Conservation (phyloP, 2,888 invertebrate genomes). For the Cinara cedri region DNA sequence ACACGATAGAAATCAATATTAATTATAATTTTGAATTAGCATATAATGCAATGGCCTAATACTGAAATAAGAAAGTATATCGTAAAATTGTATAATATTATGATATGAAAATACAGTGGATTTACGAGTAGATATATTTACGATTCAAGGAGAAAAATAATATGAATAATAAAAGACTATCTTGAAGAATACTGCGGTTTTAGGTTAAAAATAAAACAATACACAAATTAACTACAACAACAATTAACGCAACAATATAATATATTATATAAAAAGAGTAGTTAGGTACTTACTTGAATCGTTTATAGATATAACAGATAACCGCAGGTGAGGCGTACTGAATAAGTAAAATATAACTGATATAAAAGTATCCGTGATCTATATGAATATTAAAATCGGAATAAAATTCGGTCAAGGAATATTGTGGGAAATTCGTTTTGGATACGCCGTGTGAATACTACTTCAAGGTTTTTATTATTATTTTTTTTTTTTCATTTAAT, state of each 20-base stretch:
- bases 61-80: not conserved
- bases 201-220: constrained; percentile 1
- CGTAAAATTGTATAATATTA: not conserved
- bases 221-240: too few relatives aligned
- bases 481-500: constrained; percentile 9
- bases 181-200: not conserved
- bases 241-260: not conserved
- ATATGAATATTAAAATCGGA: not conserved
- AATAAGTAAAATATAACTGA: not conserved
- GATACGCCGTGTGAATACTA: constrained; percentile 45
- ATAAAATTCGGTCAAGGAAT: constrained; percentile 54
- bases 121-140: not conserved
- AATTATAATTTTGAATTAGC: not conserved
- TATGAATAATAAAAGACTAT: not conserved
- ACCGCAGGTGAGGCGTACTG: not conserved
- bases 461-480: constrained; percentile 29
- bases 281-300: constrained; percentile 26
- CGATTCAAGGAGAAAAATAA: constrained; percentile 5
- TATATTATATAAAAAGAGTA: not conserved
- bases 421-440: constrained; percentile 40
- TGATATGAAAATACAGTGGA: not conserved
- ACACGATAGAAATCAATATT: too few relatives aligned
- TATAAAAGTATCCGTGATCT: not conserved
- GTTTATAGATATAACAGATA: not conserved
- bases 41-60: not conserved